phyloP scores from a whole-genome alignment of 2,888 invertebrate species.

The Philhelius pedissequus region DNA sequence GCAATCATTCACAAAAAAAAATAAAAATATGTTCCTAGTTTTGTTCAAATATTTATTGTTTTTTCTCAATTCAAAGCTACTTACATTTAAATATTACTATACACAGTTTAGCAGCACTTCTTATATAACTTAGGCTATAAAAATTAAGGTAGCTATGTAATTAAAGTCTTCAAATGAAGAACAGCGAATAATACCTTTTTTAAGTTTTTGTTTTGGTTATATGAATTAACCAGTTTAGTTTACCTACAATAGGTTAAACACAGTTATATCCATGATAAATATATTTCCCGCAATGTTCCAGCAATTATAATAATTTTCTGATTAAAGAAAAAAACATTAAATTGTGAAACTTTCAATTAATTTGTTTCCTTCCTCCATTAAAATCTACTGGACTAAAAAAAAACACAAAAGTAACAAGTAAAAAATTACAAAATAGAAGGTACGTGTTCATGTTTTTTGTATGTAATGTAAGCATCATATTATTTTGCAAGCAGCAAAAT shows the following conservation, averaged over 20 bases:
- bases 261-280: not conserved
- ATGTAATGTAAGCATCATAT: not conserved
- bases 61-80: no score
- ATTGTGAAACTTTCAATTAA: not conserved
- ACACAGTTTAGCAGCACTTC: no score
- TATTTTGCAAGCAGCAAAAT: conserved; percentile 32
- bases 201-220: not conserved
- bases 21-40: no score
- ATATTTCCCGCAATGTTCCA: not conserved
- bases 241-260: not conserved
- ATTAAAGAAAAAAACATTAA: not conserved
- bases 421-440: conserved; percentile 27
- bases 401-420: not conserved
- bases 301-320: not conserved
- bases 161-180: no score
- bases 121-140: no score
- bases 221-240: not conserved
- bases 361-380: not conserved
- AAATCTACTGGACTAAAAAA: not conserved
- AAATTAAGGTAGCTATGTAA: no score
- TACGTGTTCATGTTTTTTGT: not conserved
- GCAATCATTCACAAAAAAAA: no score
- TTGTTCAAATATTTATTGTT: no score
- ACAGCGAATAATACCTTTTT: no score
- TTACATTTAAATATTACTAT: no score